Conservation (phyloP, 2,113 vertebrate species). For the Typhlomys cinereus region DNA sequence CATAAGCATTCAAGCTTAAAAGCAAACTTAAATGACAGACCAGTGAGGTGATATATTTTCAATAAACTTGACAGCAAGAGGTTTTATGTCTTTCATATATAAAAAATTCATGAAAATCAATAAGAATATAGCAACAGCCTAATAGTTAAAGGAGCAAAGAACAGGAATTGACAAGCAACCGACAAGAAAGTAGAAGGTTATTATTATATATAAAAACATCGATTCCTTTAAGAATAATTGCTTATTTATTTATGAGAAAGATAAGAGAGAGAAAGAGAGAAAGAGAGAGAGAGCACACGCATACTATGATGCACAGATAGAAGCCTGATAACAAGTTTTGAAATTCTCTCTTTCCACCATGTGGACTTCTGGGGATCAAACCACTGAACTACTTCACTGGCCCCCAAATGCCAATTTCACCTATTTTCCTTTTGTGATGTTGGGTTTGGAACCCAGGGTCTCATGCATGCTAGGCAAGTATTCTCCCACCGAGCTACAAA, state of each 20-base stretch:
- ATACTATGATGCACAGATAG: too few relatives aligned
- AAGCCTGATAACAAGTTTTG: too few relatives aligned
- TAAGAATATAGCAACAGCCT: constrained; percentile 19
- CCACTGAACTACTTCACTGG: too few relatives aligned
- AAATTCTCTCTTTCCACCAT: too few relatives aligned
- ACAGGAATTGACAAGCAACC: not conserved
- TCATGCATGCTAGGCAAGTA: not conserved
- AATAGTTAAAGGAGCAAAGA: constrained; percentile 28
- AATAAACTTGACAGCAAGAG: not conserved
- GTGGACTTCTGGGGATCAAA: too few relatives aligned
- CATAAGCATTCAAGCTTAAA: not conserved
- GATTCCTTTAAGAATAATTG: too few relatives aligned
- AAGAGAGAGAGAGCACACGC: too few relatives aligned
- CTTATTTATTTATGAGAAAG: too few relatives aligned
- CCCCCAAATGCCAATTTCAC: not conserved
- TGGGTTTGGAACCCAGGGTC: not conserved
- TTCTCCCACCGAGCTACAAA: not conserved
- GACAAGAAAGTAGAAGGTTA: constrained; percentile 5
- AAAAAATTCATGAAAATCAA: constrained; percentile 22
- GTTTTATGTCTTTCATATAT: constrained; percentile 14
- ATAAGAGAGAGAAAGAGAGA: too few relatives aligned
- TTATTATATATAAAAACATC: constrained; percentile 26
- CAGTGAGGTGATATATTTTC: constrained; percentile 4
- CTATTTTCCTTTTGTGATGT: not conserved
- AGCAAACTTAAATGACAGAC: constrained; percentile 20